Evolutionary conservation across 2,888 invertebrate genomes (phyloP), one percentile per base, ranked within the genome.

Genomic region (Pheosia gnoma): DNA sequence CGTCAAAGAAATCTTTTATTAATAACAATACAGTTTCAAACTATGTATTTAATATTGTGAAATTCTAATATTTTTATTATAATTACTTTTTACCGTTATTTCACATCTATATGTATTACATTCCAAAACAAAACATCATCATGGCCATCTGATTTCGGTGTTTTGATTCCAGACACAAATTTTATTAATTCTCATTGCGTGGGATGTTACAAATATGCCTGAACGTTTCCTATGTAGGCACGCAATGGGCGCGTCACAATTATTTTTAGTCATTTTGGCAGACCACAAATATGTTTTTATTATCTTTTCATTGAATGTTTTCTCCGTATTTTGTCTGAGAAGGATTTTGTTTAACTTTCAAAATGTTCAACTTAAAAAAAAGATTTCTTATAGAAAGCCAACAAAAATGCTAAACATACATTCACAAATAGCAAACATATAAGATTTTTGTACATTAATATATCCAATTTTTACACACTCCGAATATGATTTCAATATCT

Each of bases 211-310:
- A 74, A 64, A 73, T 61, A 61, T 71, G 68, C 73, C 57, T 67
- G 61, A 11, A 59, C 6, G 13, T 62, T 65, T 65, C 69, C 71
- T 71, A 76, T 80, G 75, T 74, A 60, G 58, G 61, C 59, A 66
- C 70, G 66, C 59, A 55, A 59, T 59, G 61, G 6, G 66, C 60
- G 69, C 81, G 81, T 81, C 80, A 83, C 63, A 62, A 74, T 76
- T 85, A 85, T 84, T 83, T 84, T 73, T 70, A 80, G 79, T 68
- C 58, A 56, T 77, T 82, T 84, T 84, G 83, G 82, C 81, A 81
- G 66, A 68, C 66, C 47, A n/a, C 39, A 5, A 47, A 62, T 60
- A 49, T 58, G 64, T 58, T 70, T 62, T 70, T 76, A 75, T 79
- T 74, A 58, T 39, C 57, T 65, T 70, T 71, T 65, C 64, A 71